Percentiles rank a stretch among this genome's conserved stretches.
These are phyloP conservation scores for Diadegma fenestrale DNA, from an alignment of 2,888 invertebrate species.

Conservation along the genomic window DNA sequence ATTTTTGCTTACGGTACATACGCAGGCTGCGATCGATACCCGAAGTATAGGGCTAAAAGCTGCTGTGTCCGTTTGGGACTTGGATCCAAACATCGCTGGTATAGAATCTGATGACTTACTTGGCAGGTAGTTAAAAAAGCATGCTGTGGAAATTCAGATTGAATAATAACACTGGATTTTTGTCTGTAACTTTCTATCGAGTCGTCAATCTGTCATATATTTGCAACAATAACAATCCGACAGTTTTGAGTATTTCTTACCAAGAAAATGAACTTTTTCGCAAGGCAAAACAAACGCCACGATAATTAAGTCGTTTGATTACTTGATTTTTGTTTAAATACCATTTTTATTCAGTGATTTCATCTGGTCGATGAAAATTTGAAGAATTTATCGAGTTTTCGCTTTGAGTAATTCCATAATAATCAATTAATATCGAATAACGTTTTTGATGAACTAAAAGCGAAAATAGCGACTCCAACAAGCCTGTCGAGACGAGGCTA, in stretches of 20 bases:
- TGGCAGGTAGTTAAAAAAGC: conserved; percentile 89
- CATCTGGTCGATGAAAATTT: background rate
- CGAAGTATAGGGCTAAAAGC: conserved; percentile 90
- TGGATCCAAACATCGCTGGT: conserved; percentile 92
- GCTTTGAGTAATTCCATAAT: background rate
- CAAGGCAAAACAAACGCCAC: background rate
- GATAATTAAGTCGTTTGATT: background rate
- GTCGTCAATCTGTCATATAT: background rate
- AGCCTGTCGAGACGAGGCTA: conserved; percentile 14
- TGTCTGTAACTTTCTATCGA: background rate
- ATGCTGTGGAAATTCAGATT: conserved; percentile 49
- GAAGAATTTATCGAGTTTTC: background rate
- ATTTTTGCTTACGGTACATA: conserved; percentile 64
- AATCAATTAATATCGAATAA: background rate
- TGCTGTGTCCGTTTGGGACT: conserved; percentile 92
- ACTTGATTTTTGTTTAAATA: background rate
- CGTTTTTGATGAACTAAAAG: background rate
- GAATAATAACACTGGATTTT: conserved; percentile 4
- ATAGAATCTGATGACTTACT: conserved; percentile 93
- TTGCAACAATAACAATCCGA: background rate
- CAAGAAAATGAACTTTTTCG: background rate
- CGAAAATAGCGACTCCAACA: background rate
- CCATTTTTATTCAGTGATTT: background rate
- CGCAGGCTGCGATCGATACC: conserved; percentile 91
- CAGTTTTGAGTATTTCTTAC: background rate